phyloP scores from a whole-genome alignment of 2,113 vertebrate genomes.

The Brienomyrus longianalis region DNA sequence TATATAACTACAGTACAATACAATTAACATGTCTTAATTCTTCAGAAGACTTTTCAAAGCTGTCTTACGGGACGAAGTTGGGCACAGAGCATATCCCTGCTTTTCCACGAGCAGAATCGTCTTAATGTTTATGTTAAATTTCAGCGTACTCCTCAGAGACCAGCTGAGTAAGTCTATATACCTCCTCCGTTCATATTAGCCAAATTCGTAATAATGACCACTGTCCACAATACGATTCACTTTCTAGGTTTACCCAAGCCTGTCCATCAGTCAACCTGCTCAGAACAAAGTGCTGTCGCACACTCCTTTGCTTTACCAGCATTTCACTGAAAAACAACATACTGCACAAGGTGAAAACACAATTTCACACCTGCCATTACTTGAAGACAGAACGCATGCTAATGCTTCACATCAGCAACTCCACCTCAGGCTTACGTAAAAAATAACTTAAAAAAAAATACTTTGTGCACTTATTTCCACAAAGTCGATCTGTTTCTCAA shows the following conservation, averaged over 20 bases:
- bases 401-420: background rate
- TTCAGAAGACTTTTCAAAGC: background rate
- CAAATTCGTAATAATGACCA: background rate
- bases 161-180: slow-evolving; percentile 41
- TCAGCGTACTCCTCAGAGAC: slow-evolving; percentile 42
- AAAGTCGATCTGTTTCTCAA: background rate
- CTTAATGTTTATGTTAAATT: background rate
- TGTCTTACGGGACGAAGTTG: background rate
- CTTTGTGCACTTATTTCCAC: background rate
- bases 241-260: background rate
- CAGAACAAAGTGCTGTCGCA: background rate
- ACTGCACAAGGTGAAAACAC: slow-evolving; percentile 6
- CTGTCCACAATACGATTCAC: background rate
- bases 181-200: background rate
- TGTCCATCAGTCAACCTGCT: slow-evolving; percentile 20
- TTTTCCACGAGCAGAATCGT: background rate
- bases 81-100: background rate
- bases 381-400: background rate
- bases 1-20: background rate
- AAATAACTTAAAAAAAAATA: background rate
- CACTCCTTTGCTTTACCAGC: background rate
- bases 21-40: background rate
- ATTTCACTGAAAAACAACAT: background rate
- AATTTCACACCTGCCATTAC: background rate
- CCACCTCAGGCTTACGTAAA: background rate